phyloP scores from a whole-genome alignment of 2,113 vertebrate genomes.

The Scartelaos histophorus region DNA sequence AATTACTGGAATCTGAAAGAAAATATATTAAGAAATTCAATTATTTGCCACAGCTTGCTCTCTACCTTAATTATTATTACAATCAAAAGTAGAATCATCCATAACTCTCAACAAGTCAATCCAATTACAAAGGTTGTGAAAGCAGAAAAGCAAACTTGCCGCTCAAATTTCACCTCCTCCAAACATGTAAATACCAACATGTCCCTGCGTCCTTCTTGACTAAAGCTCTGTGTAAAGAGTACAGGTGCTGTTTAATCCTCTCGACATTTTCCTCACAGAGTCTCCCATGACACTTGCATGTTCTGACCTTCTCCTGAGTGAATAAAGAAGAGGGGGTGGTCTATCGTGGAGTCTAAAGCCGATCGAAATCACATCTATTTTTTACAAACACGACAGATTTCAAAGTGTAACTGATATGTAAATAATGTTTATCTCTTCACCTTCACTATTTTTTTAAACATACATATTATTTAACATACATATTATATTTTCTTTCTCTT shows the following conservation, averaged over 20 bases:
- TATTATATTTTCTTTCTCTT: no score
- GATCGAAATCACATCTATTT: no score
- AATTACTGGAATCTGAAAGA: no score
- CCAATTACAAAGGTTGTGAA: not conserved
- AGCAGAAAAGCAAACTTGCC: not conserved
- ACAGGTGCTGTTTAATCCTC: conserved; percentile 78
- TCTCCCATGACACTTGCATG: conserved; percentile 55
- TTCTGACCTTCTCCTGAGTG: conserved; percentile 71
- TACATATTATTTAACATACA: no score
- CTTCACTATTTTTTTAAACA: no score
- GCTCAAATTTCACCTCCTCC: not conserved
- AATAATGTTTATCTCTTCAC: no score
- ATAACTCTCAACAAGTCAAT: not conserved
- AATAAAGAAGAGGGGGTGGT: conserved; percentile 52
- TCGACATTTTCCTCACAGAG: conserved; percentile 73
- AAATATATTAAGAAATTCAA: no score
- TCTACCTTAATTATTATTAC: not conserved
- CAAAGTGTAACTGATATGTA: not conserved
- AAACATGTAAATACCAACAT: conserved; percentile 33
- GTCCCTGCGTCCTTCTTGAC: conserved; percentile 11
- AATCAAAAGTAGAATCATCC: not conserved
- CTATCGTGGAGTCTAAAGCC: conserved; percentile 16
- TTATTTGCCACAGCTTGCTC: no score
- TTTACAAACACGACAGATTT: not conserved
- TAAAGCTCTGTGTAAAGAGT: conserved; percentile 60